phyloP scores from a whole-genome alignment of 2,888 invertebrate genomes.

The Drosophila neotestacea region DNA sequence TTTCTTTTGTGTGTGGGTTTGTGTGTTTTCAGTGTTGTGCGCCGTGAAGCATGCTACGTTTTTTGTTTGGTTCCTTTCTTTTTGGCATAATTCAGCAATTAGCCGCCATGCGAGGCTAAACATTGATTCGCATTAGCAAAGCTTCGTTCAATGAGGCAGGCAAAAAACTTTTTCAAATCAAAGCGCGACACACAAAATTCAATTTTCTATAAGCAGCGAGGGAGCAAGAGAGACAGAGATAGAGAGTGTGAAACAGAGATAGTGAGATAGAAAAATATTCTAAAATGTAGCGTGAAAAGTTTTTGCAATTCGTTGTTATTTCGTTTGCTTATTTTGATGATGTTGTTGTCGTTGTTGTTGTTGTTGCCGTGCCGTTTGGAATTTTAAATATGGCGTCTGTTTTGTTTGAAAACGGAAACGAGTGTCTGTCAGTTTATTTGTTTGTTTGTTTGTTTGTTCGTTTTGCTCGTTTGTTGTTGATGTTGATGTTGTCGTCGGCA shows the following conservation, averaged over 20 bases:
- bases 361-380: constrained; percentile 63
- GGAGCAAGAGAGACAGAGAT: background rate
- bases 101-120: constrained; percentile 45
- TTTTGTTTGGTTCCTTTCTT: constrained; percentile 15
- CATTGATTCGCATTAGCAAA: constrained; percentile 53
- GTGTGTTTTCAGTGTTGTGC: constrained; percentile 39
- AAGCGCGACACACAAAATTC: constrained; percentile 48
- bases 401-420: constrained; percentile 81
- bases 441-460: constrained; percentile 69
- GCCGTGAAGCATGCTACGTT: constrained; percentile 44
- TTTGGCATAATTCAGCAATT: constrained; percentile 70
- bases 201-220: constrained; percentile 37
- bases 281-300: constrained; percentile 60
- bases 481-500: constrained; percentile 49
- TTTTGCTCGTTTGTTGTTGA: constrained; percentile 37
- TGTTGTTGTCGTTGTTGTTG: constrained; percentile 32
- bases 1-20: constrained; percentile 2
- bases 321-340: constrained; percentile 63
- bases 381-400: constrained; percentile 82
- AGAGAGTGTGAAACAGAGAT: background rate
- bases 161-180: constrained; percentile 52
- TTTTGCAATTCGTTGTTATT: constrained; percentile 64
- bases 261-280: constrained; percentile 22
- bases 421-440: constrained; percentile 80
- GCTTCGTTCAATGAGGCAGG: constrained; percentile 55